Evolutionary conservation across 2,888 invertebrate species (phyloP).

Genomic region (Macrosoma leucophasiata): DNA sequence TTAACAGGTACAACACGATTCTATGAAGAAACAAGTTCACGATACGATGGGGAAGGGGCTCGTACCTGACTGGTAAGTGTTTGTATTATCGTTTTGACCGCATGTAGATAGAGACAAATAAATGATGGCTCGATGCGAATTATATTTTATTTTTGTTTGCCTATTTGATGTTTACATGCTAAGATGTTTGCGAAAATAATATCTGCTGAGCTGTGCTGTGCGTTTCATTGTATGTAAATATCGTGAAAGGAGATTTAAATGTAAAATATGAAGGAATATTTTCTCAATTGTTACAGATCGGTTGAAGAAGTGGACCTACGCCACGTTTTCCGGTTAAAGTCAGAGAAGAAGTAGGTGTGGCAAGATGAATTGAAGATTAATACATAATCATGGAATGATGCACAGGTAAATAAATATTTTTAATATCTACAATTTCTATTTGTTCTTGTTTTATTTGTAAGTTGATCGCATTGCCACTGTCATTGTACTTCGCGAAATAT

Average conservation of each 20-base stretch:
- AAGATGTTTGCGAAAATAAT: too few species aligned
- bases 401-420: conserved; percentile 16
- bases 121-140: conserved; percentile 34
- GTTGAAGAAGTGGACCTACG: too few species aligned
- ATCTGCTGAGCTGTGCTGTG: conserved; percentile 35
- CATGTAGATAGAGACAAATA: conserved; percentile 16
- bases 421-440: too few species aligned
- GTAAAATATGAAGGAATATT: conserved; percentile 29
- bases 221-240: conserved; percentile 19
- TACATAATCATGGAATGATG: too few species aligned
- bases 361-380: too few species aligned
- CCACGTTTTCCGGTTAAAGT: not conserved
- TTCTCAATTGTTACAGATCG: conserved; percentile 37
- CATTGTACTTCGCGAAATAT: conserved; percentile 11
- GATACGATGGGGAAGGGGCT: too few species aligned
- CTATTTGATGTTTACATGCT: too few species aligned
- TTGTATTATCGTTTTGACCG: conserved; percentile 18
- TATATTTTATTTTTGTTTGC: conserved; percentile 14
- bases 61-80: conserved; percentile 27
- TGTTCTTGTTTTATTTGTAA: not conserved
- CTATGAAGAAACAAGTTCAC: too few species aligned
- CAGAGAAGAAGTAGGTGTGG: too few species aligned
- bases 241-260: conserved; percentile 9
- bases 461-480: conserved; percentile 10
- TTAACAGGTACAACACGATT: conserved; percentile 20